Base-by-base conservation (phyloP, 1,140 invertebrate species). In the Papilio polyxenes region DNA sequence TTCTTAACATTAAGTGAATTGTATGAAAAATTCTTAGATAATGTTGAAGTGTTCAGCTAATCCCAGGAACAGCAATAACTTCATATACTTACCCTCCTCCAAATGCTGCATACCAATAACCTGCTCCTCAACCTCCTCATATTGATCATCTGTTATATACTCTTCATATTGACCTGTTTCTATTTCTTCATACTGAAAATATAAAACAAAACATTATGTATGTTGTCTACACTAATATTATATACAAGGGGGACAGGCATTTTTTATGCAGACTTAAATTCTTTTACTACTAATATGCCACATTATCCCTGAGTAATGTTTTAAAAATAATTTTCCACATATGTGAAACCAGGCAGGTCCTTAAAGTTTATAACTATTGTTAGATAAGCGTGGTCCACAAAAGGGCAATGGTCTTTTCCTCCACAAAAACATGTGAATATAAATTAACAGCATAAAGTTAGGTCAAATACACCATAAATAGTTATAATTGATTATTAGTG, bases 81-180 rank as follows among this genome's bases (percentile, higher is more conserved):
- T 31, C 11, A 8, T n/a, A 79, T 48, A 84, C 83, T 77, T 23
- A 92, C 93, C 92, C 90, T 95, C 94, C 69, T 95, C 94, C n/a
- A 95, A 87, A 83, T 93, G 92, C 84, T 94, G 94, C 92, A 95
- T 95, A 9, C 93, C 93, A 75, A 95, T 95, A 49, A 95, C 94
- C 81, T 95, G 94, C 65, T 95, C 94, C 69, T 95, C 94, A 11
- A 94, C 94, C 78, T 95, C 93, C 79, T 95, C 94, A 85, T 95
- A 95, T 44, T 95, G 94, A 83, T 95, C 93, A 84, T 94, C 94
- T 8, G 93, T 94, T 20, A 95, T 95, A 83, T 95, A 95, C 81
- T 95, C 94, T 81, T 95, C 94, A 79, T 95, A 95, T 79, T 95
- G 94, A 6, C 89, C 93, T 0, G 94, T 87, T 81, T 95, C 94